These are phyloP conservation scores for Oplegnathus fasciatus DNA, from an alignment of 2,113 vertebrate species.

Conservation along the genomic window DNA sequence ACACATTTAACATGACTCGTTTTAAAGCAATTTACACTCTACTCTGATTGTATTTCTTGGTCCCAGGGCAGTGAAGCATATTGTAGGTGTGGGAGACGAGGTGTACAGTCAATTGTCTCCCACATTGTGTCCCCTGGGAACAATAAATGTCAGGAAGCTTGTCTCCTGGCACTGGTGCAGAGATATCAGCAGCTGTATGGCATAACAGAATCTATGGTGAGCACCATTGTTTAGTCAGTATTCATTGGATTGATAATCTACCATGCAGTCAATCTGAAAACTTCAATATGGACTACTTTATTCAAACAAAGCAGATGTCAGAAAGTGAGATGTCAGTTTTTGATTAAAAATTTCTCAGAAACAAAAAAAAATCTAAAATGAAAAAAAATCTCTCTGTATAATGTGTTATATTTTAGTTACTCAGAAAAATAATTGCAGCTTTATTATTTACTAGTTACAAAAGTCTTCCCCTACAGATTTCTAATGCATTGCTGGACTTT, in stretches of 20 bases:
- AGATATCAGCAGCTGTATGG: slow-evolving; percentile 34
- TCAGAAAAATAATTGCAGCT: neutral
- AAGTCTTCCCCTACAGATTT: neutral
- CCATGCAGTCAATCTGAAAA: slow-evolving; percentile 1
- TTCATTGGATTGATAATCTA: slow-evolving; percentile 18
- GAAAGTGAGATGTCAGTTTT: neutral
- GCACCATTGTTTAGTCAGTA: neutral
- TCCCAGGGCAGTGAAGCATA: slow-evolving; percentile 25
- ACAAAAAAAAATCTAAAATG: neutral
- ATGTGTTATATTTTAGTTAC: neutral
- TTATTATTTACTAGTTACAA: neutral
- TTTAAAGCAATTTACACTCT: neutral
- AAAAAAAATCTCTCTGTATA: neutral
- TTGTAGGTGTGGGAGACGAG: slow-evolving; percentile 27
- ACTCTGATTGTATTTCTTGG: neutral
- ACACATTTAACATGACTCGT: neutral
- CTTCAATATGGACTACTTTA: neutral
- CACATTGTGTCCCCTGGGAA: neutral
- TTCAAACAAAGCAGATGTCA: neutral
- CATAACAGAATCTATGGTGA: slow-evolving; percentile 2
- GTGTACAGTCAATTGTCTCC: slow-evolving; percentile 22
- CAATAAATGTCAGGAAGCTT: slow-evolving; percentile 10
- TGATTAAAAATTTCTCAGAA: neutral
- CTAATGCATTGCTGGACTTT: neutral
- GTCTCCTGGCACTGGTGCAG: slow-evolving; percentile 12